Percentiles rank a stretch among this genome's conserved stretches.
phyloP scores from a whole-genome alignment of 2,888 invertebrate genomes.

The Dasysyrphus albostriatus region DNA sequence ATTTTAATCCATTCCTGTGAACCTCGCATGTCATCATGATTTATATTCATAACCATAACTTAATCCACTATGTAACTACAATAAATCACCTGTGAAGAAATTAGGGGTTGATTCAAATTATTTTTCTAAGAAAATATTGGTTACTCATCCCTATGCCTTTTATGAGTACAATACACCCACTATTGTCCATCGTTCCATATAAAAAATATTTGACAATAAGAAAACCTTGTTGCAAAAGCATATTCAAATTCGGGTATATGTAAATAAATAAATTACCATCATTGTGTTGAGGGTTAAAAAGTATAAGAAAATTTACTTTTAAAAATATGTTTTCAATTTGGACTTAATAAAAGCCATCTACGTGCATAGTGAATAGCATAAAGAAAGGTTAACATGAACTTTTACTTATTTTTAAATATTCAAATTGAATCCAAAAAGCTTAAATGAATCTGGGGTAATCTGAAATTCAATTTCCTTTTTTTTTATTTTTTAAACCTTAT shows the following conservation, averaged over 20 bases:
- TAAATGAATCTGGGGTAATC: not conserved
- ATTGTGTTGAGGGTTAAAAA: not conserved
- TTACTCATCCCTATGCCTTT: not conserved
- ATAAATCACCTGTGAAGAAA: not conserved
- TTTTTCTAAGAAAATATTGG: not conserved
- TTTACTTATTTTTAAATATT: not conserved
- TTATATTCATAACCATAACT: not conserved
- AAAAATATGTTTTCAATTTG: not conserved
- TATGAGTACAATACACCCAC: too few species aligned
- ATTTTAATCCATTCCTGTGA: too few species aligned
- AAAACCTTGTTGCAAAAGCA: too few species aligned
- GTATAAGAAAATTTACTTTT: not conserved
- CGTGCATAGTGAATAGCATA: not conserved
- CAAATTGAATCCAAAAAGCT: not conserved
- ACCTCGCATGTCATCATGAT: not conserved
- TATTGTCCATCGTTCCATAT: too few species aligned
- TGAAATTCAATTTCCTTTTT: not conserved
- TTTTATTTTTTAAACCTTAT: not conserved
- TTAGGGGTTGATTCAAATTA: not conserved
- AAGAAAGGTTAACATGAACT: not conserved
- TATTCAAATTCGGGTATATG: not conserved
- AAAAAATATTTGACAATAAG: too few species aligned
- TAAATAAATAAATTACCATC: not conserved
- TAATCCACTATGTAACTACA: not conserved
- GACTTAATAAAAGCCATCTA: not conserved